Evolutionary conservation across 2,113 vertebrate species (phyloP), one percentile per base, ranked within the genome.

Genomic region (Kobus ellipsiprymnus): DNA sequence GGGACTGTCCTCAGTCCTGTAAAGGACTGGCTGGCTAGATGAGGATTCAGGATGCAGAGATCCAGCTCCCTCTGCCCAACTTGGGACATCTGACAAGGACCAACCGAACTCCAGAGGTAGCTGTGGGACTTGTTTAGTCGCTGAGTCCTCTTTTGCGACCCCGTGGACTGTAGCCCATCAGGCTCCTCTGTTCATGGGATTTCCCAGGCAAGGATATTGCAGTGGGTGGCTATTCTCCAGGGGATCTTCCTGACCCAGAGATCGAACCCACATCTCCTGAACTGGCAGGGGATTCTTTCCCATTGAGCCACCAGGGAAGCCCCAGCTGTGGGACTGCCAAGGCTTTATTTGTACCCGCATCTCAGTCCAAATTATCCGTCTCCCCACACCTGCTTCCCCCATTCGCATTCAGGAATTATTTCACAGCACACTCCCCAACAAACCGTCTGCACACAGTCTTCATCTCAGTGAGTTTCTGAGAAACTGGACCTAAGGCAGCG

Each of bases 361-460:
- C 52, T 74, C 52, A 11, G 40, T 21, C 36, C 74, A n/a, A 8
- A 60, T 59, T 14, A 52, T 17, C 21, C 5, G 5, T 71, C 60
- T 62, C 4, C 2, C 29, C 17, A 48, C 12, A n/a, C 3, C 50
- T 88, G 64, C 9, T 94, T 59, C 33, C 55, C 23, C 64, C 48
- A 23, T 25, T 82, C 14, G 15, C 36, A 54, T 19, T 80, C 23
- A 80, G 29, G 62, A 62, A 10, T 1, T 5, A 19, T 52, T 59
- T 55, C 33, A 4, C 1, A n/a, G 30, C 4, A 2, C 3, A 15
- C 14, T 23, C 2, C 2, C 6, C 10, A 40, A 9, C 13, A 33
- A 86, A 29, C 1, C 21, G 30, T 23, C 19, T 27, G 8, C 12
- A 11, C 2, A 25, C 5, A n/a, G 12, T 29, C 48, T 81, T 54